These are phyloP conservation scores for Gortyna flavago DNA, from an alignment of 2,888 invertebrate species.

Conservation along the genomic window DNA sequence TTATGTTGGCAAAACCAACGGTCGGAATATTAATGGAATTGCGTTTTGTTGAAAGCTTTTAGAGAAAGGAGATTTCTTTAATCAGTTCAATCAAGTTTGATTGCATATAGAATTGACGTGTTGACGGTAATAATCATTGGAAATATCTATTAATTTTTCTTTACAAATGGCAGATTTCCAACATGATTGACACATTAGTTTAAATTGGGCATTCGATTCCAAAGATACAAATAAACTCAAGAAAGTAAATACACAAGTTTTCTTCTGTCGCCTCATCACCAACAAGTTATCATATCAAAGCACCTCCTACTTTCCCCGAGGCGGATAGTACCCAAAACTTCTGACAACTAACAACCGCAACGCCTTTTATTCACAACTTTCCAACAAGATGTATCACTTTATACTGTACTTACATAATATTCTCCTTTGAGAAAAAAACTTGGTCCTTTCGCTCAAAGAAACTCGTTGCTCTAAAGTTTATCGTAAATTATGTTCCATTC, in stretches of 20 bases:
- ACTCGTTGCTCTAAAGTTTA: slow-evolving; percentile 46
- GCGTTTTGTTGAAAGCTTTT: background rate
- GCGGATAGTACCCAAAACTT: slow-evolving; percentile 44
- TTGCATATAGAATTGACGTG: background rate
- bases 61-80: background rate
- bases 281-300: slow-evolving; percentile 48
- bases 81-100: background rate
- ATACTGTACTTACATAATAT: slow-evolving; percentile 30
- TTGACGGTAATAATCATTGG: background rate
- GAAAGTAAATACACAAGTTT: slow-evolving; percentile 16
- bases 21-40: slow-evolving; percentile 2
- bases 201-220: background rate
- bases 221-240: background rate
- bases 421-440: slow-evolving; percentile 38
- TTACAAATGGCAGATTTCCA: no score
- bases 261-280: slow-evolving; percentile 17
- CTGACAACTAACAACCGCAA: slow-evolving; percentile 32
- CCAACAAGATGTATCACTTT: slow-evolving; percentile 50
- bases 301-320: slow-evolving; percentile 28
- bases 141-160: no score
- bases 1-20: slow-evolving; percentile 21
- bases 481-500: slow-evolving; percentile 39
- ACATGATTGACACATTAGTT: background rate
- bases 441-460: slow-evolving; percentile 43
- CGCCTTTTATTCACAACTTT: slow-evolving; percentile 45